Conservation (phyloP, 2,113 vertebrate genomes). For the Anoplopoma fimbria region DNA sequence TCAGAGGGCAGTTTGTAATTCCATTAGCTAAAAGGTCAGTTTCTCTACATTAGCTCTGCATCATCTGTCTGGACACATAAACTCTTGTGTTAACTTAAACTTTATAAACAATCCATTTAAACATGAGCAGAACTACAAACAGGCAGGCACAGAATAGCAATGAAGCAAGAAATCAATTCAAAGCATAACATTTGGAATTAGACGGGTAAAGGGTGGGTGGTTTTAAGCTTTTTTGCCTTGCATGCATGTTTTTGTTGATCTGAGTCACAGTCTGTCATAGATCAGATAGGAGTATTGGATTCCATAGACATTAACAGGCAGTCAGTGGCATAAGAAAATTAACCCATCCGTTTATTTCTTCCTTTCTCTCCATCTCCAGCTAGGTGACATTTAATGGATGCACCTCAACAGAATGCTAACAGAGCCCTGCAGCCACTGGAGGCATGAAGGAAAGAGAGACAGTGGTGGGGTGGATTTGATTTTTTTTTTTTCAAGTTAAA, state of each 20-base stretch:
- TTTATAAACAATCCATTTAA: slow-evolving; percentile 61
- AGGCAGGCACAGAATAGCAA: slow-evolving; percentile 27
- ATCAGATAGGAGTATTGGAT: slow-evolving; percentile 14
- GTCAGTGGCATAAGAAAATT: slow-evolving; percentile 2
- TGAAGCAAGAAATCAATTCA: slow-evolving; percentile 26
- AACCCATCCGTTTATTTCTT: slow-evolving; percentile 11
- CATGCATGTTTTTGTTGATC: background rate
- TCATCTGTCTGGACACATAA: slow-evolving; percentile 51
- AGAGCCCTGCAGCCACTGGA: slow-evolving; percentile 58
- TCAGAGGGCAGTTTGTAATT: slow-evolving; percentile 59
- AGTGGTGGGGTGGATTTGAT: background rate
- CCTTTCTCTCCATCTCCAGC: slow-evolving; percentile 42
- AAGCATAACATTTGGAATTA: slow-evolving; percentile 32
- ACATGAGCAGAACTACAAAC: slow-evolving; percentile 31
- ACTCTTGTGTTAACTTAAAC: slow-evolving; percentile 45
- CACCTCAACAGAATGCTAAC: slow-evolving; percentile 76
- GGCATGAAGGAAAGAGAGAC: slow-evolving; percentile 19
- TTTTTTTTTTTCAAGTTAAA: slow-evolving; percentile 23
- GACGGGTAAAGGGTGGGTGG: background rate
- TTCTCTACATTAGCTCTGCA: slow-evolving; percentile 50
- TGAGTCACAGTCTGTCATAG: background rate
- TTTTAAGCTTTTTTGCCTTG: background rate
- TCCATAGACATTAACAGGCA: slow-evolving; percentile 1
- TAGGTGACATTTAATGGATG: slow-evolving; percentile 77
- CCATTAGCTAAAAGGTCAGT: slow-evolving; percentile 68